A percentile compares a stretch with the other conserved stretches of the same genome.
These are phyloP conservation scores for Aurelia aurita DNA, from an alignment of 30 jellyfish, hydroid and myxozoan genomes.

Conservation along the genomic window DNA sequence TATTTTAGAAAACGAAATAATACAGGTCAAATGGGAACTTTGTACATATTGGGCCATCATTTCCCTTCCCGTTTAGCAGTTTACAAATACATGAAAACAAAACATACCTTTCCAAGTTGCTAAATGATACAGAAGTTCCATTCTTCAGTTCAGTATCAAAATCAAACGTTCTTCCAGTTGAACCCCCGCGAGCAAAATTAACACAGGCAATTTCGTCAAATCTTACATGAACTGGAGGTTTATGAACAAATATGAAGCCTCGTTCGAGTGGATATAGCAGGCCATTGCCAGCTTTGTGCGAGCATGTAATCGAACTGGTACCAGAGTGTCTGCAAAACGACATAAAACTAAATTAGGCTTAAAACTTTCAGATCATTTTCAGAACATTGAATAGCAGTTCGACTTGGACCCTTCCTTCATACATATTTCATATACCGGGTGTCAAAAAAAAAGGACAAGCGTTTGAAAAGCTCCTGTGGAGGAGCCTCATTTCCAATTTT, in stretches of 20 bases:
- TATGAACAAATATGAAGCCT: slow-evolving; percentile 96
- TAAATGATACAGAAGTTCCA: slow-evolving; percentile 87
- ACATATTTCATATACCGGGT: no score
- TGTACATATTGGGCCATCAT: not conserved
- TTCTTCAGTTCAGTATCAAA: slow-evolving; percentile 85
- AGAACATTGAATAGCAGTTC: no score
- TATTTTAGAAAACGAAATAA: no score
- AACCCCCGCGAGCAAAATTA: slow-evolving; percentile 96
- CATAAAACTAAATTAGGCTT: no score
- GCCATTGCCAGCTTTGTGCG: slow-evolving; percentile 95
- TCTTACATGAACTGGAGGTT: slow-evolving; percentile 95
- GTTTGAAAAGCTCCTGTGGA: no score
- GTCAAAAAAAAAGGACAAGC: no score
- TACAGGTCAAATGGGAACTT: no score
- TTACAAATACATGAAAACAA: not conserved
- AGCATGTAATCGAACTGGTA: slow-evolving; percentile 92
- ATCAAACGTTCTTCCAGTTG: slow-evolving; percentile 97
- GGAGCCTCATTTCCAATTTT: no score
- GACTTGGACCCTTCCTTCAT: no score
- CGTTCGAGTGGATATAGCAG: slow-evolving; percentile 93
- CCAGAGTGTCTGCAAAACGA: slow-evolving; percentile 72
- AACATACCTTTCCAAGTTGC: slow-evolving; percentile 90
- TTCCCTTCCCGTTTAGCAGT: not conserved
- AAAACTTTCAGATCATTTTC: no score
- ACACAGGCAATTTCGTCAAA: slow-evolving; percentile 89